Percentiles rank a stretch among this genome's conserved stretches.
phyloP scores from a whole-genome alignment of 1,140 invertebrate genomes.

The Globodera rostochiensis region DNA sequence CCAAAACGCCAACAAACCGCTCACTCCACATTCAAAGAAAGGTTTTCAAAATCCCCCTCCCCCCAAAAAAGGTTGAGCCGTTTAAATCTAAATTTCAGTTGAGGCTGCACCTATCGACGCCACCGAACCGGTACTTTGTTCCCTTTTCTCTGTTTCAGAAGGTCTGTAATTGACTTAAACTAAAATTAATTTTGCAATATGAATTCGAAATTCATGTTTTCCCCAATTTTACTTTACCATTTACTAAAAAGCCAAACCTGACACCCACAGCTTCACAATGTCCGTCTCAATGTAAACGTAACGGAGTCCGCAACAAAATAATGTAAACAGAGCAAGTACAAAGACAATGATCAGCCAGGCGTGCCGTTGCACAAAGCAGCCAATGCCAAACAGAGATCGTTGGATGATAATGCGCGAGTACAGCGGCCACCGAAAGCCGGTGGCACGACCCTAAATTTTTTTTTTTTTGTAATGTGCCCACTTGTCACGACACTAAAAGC shows the following conservation, averaged over 20 bases:
- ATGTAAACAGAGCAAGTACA: constrained; percentile 2
- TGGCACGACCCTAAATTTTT: neutral
- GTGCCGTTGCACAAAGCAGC: constrained; percentile 17
- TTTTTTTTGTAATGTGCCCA: no score
- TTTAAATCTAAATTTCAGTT: no score
- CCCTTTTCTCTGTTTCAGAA: no score
- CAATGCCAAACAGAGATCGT: constrained; percentile 10
- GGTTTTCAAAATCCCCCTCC: no score
- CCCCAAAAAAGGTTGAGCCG: no score
- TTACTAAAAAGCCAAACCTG: constrained; percentile 33
- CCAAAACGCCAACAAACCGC: neutral
- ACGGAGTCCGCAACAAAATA: neutral
- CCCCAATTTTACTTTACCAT: constrained; percentile 28
- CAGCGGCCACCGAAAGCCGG: constrained; percentile 4
- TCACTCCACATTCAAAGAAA: no score
- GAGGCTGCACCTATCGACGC: no score
- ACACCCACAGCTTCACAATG: constrained; percentile 62
- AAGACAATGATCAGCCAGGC: constrained; percentile 17
- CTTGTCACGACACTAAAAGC: no score
- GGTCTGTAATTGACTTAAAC: no score
- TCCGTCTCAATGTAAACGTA: constrained; percentile 34
- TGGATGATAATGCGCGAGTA: constrained; percentile 21
- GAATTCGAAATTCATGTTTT: no score
- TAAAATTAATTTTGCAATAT: no score
- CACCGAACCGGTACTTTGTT: neutral